Conservation (phyloP, 2,888 invertebrate species). For the Atrina japonica region DNA sequence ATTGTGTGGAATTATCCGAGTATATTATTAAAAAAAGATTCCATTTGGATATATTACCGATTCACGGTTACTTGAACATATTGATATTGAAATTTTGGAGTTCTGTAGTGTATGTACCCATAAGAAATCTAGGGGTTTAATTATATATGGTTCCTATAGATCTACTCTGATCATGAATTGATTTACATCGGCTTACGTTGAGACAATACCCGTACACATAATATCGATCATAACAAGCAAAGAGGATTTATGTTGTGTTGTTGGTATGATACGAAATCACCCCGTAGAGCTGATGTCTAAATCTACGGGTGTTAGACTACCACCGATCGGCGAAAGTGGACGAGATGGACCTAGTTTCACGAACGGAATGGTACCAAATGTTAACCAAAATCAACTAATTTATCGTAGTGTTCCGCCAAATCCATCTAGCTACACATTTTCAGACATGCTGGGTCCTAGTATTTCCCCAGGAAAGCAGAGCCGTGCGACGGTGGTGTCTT, state of each 20-base stretch:
- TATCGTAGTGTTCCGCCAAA: constrained; percentile 66
- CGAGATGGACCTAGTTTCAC: constrained; percentile 9
- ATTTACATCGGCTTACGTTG: constrained; percentile 13
- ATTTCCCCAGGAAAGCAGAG: constrained; percentile 42
- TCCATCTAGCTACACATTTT: constrained; percentile 58
- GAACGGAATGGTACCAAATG: constrained; percentile 3
- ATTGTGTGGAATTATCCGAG: constrained; percentile 2
- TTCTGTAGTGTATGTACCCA: constrained; percentile 3
- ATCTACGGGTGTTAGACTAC: constrained; percentile 19
- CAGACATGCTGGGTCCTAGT: constrained; percentile 55
- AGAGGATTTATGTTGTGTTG: constrained; percentile 25
- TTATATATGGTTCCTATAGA: constrained; percentile 4
- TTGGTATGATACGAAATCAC: background rate
- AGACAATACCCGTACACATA: constrained; percentile 30
- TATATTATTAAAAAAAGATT: background rate
- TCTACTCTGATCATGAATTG: background rate
- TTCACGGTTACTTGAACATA: constrained; percentile 26
- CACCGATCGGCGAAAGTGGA: constrained; percentile 25
- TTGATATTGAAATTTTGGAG: constrained; percentile 22
- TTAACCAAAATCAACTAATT: constrained; percentile 41
- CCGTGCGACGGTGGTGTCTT: constrained; percentile 57
- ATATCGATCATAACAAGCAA: constrained; percentile 30
- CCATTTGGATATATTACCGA: constrained; percentile 25
- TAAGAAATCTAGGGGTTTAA: background rate
- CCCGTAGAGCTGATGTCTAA: constrained; percentile 19